phyloP scores from a whole-genome alignment of 1,140 invertebrate species.

The Panulirus ornatus region DNA sequence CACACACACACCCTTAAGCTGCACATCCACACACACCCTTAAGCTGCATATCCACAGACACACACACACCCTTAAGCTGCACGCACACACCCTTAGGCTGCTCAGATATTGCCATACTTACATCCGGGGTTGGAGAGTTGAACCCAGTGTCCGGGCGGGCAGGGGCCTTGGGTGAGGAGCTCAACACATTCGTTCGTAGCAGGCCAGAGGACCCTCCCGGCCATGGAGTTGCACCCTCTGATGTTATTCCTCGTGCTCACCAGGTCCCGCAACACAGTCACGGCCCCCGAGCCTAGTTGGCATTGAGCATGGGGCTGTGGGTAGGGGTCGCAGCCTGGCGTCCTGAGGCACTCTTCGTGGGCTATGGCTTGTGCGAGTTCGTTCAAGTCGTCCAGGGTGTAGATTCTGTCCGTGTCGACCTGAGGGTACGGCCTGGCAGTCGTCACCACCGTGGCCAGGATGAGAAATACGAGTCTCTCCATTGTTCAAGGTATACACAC shows the following conservation, averaged over 20 bases:
- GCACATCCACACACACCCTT: no score
- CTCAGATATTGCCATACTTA: no score
- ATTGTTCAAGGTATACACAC: no score
- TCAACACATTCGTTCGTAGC: conserved; percentile 28
- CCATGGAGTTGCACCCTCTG: conserved; percentile 33
- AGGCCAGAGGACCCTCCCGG: conserved; percentile 29
- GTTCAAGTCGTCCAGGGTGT: not conserved
- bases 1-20: no score
- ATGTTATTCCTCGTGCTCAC: not conserved
- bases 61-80: no score
- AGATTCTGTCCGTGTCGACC: not conserved
- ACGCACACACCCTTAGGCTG: no score
- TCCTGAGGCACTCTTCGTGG: not conserved
- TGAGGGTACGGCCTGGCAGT: not conserved
- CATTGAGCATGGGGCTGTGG: not conserved
- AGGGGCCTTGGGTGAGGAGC: conserved; percentile 55
- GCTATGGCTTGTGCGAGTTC: not conserved
- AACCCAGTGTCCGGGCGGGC: conserved; percentile 43
- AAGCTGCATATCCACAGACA: no score
- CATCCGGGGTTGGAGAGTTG: conserved; percentile 10
- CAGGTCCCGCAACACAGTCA: not conserved
- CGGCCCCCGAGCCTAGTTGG: not conserved
- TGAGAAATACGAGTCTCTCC: not conserved
- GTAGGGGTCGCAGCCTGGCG: not conserved
- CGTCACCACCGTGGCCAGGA: not conserved